Evolutionary conservation across 2,888 invertebrate species (phyloP).

Genomic region (Leptinotarsa juncta): DNA sequence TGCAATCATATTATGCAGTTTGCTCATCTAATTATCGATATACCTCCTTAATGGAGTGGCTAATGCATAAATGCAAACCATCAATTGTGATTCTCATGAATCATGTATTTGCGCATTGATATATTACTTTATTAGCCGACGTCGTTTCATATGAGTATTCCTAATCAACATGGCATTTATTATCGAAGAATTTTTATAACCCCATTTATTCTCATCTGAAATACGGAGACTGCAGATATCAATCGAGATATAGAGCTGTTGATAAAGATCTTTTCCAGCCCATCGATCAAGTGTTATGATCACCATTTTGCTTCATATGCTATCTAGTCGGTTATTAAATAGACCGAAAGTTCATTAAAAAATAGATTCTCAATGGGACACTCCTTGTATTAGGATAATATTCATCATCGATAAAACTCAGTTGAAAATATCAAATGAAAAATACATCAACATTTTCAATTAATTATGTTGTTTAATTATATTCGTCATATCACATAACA

Average conservation of each 20-base stretch:
- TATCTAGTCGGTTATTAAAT: too few relatives aligned
- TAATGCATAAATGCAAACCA: conserved; percentile 7
- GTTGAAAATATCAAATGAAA: too few relatives aligned
- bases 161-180: conserved; percentile 1
- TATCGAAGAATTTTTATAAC: not conserved
- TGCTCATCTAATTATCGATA: not conserved
- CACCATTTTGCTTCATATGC: too few relatives aligned
- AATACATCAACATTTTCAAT: too few relatives aligned
- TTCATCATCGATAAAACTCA: too few relatives aligned
- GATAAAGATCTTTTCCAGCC: too few relatives aligned
- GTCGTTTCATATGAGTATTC: not conserved
- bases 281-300: too few relatives aligned
- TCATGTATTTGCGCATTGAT: not conserved
- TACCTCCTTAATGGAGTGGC: conserved; percentile 1
- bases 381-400: too few relatives aligned
- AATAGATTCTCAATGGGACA: too few relatives aligned
- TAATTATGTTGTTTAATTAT: too few relatives aligned
- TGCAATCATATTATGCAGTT: conserved; percentile 4
- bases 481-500: too few relatives aligned
- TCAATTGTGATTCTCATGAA: not conserved
- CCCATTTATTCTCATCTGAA: not conserved
- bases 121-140: conserved; percentile 2
- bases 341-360: too few relatives aligned
- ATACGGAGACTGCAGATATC: not conserved
- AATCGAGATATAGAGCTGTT: not conserved